Conservation (phyloP, 2,113 vertebrate species). For the Excalfactoria chinensis region DNA sequence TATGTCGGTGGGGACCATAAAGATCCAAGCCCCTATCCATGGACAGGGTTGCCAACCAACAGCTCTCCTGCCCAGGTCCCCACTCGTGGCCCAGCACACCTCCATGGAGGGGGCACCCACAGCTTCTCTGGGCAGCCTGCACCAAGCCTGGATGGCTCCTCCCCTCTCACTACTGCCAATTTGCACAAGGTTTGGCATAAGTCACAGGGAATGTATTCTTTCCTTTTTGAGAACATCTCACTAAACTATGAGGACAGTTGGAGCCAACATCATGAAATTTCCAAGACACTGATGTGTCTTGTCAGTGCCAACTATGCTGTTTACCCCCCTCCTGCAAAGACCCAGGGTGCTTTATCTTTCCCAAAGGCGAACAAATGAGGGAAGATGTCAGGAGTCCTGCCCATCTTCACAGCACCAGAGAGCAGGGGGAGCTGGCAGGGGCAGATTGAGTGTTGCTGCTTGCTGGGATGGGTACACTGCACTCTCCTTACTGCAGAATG, state of each 20-base stretch:
- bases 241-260: neutral
- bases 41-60: no score
- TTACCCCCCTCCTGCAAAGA: conserved; percentile 1
- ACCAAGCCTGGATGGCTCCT: neutral
- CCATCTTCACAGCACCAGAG: neutral
- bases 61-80: no score
- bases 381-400: neutral
- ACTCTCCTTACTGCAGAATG: neutral
- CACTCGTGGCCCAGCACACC: no score
- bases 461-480: rapidly evolving
- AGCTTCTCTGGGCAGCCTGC: neutral
- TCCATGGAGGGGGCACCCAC: no score
- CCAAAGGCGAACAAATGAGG: conserved; percentile 33
- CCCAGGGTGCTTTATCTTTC: neutral
- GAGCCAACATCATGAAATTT: neutral
- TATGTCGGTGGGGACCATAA: no score
- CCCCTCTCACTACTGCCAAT: neutral
- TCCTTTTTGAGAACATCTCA: neutral
- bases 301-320: neutral
- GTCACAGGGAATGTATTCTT: neutral
- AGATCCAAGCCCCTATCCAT: no score
- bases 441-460: neutral
- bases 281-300: neutral
- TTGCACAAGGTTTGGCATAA: neutral
- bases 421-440: neutral